A percentile compares a stretch with the other conserved stretches of the same genome.
Evolutionary conservation across 1,140 invertebrate species (phyloP).

Genomic region (Trichogramma pretiosum): DNA sequence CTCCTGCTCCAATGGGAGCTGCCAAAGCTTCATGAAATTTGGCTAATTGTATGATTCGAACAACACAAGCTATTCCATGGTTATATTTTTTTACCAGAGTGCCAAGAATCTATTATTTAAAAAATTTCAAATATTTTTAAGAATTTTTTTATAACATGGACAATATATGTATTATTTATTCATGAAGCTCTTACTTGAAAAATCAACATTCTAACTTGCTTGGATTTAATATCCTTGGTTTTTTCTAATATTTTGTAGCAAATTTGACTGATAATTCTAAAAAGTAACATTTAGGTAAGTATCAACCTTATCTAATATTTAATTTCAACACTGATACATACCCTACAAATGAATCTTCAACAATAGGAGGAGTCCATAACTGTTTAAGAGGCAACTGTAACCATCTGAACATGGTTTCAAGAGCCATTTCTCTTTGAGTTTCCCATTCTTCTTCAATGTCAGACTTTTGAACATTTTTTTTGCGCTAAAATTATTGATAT

Average conservation of each 20-base stretch:
- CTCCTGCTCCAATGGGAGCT: slow-evolving; percentile 55
- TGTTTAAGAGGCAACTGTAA: slow-evolving; percentile 62
- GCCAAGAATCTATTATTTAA: slow-evolving; percentile 70
- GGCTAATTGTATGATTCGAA: slow-evolving; percentile 63
- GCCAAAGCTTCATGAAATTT: slow-evolving; percentile 66
- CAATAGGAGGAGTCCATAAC: slow-evolving; percentile 72
- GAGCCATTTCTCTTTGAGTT: slow-evolving; percentile 47
- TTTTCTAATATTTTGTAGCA: slow-evolving; percentile 71
- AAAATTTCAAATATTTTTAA: slow-evolving; percentile 9
- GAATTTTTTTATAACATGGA: slow-evolving; percentile 1
- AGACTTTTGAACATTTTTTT: slow-evolving; percentile 29
- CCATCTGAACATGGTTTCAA: slow-evolving; percentile 55
- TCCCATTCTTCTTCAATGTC: slow-evolving; percentile 51
- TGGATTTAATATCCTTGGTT: slow-evolving; percentile 51
- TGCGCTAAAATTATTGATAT: slow-evolving; percentile 24
- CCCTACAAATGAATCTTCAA: slow-evolving; percentile 78
- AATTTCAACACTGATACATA: slow-evolving; percentile 48
- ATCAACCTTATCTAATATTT: slow-evolving; percentile 10
- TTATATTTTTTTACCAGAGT: slow-evolving; percentile 74
- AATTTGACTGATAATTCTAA: slow-evolving; percentile 57
- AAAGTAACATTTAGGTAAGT: slow-evolving; percentile 24
- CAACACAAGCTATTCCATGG: slow-evolving; percentile 59
- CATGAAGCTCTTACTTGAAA: slow-evolving; percentile 35
- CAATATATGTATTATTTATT: slow-evolving; percentile 7
- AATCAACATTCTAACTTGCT: slow-evolving; percentile 58